A percentile compares a stretch with the other conserved stretches of the same genome.
Evolutionary conservation across 2,797 vertebrate species (phyloP).

Genomic region (Arctocebus calabarensis): DNA sequence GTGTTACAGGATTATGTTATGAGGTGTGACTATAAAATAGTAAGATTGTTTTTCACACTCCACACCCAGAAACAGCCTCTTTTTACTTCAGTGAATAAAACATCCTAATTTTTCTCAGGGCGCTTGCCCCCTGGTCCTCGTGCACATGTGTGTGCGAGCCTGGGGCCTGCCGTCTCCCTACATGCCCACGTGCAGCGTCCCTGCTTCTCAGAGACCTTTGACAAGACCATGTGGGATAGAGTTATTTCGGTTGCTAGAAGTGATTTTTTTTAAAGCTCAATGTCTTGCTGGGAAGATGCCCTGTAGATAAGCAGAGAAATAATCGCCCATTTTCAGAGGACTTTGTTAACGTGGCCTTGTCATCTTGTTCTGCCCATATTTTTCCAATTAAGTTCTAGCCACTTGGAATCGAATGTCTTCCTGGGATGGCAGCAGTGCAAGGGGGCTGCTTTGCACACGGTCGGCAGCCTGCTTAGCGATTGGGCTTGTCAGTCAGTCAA

Average conservation of each 20-base stretch:
- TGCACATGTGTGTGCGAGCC: background rate
- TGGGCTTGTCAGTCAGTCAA: constrained; percentile 76
- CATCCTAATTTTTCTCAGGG: constrained; percentile 49
- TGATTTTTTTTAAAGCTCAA: background rate
- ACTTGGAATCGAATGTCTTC: constrained; percentile 74
- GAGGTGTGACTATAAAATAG: constrained; percentile 81
- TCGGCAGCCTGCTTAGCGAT: constrained; percentile 68
- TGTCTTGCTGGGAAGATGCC: constrained; percentile 47
- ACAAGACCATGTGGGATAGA: background rate
- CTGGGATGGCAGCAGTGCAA: constrained; percentile 60
- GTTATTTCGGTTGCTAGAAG: constrained; percentile 17
- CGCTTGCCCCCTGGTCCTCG: constrained; percentile 28
- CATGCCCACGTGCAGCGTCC: background rate
- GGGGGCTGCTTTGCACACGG: constrained; percentile 63
- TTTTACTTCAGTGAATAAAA: constrained; percentile 72
- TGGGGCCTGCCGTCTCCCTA: background rate
- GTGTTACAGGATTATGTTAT: constrained; percentile 82
- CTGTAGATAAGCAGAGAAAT: constrained; percentile 52
- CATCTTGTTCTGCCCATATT: constrained; percentile 65
- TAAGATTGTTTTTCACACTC: constrained; percentile 80
- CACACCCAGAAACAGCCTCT: constrained; percentile 70
- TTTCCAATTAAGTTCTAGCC: constrained; percentile 73
- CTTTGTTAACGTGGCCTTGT: constrained; percentile 47
- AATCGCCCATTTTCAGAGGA: constrained; percentile 29
- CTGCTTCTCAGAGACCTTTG: constrained; percentile 11